Evolutionary conservation across 2,888 invertebrate genomes (phyloP).

Genomic region (Drosophila paranaensis): DNA sequence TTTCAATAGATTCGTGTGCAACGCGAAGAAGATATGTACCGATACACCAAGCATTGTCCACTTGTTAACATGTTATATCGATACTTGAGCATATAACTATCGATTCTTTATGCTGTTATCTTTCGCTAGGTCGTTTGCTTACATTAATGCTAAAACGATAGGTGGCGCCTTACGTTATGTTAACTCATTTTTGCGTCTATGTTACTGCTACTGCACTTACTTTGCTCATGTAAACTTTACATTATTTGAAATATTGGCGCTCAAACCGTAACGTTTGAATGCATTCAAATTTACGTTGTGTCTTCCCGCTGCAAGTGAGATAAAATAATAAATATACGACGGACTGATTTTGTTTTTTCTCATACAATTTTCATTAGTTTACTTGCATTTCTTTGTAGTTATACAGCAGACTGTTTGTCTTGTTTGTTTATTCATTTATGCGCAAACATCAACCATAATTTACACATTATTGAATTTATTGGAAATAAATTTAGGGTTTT

Average conservation of each 20-base stretch:
- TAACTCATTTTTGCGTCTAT: not conserved
- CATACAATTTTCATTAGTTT: conserved; percentile 48
- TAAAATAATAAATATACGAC: not conserved
- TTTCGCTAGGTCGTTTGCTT: too few relatives aligned
- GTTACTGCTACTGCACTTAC: not conserved
- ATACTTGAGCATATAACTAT: not conserved
- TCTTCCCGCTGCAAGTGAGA: not conserved
- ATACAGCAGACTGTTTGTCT: conserved; percentile 54
- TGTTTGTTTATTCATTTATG: conserved; percentile 21
- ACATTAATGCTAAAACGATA: not conserved
- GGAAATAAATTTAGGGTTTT: conserved; percentile 12
- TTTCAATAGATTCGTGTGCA: not conserved
- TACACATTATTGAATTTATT: conserved; percentile 14
- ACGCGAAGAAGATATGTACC: not conserved
- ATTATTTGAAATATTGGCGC: not conserved
- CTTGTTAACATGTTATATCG: not conserved
- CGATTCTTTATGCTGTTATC: too few relatives aligned
- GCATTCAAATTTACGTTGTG: not conserved
- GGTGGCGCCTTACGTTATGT: not conserved
- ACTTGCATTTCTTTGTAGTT: conserved; percentile 56
- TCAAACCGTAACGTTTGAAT: not conserved
- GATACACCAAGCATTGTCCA: not conserved
- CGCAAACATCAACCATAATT: conserved; percentile 4
- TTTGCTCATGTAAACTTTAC: not conserved
- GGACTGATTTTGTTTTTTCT: not conserved